phyloP scores from a whole-genome alignment of 1,140 invertebrate species.

The Hyles vespertilio region DNA sequence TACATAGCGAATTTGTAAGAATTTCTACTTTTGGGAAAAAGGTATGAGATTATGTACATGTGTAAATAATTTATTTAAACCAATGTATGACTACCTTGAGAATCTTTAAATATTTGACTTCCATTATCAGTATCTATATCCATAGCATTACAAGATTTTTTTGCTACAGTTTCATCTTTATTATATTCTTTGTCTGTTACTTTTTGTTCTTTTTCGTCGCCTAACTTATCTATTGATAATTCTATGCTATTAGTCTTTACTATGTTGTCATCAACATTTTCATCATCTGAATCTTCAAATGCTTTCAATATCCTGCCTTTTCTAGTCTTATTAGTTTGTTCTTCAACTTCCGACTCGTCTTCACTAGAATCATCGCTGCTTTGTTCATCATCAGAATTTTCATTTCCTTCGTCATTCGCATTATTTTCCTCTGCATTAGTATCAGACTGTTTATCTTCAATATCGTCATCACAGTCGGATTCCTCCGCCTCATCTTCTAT shows the following conservation, averaged over 20 bases:
- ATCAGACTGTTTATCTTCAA: slow-evolving; percentile 17
- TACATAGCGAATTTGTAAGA: too few relatives aligned
- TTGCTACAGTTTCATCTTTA: neutral
- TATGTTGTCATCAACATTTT: slow-evolving; percentile 20
- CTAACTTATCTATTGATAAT: slow-evolving; percentile 2
- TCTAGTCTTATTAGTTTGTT: slow-evolving; percentile 36
- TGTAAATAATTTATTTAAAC: neutral
- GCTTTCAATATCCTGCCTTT: slow-evolving; percentile 56
- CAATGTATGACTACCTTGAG: slow-evolving; percentile 35
- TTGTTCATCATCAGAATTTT: slow-evolving; percentile 45
- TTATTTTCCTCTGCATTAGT: slow-evolving; percentile 33
- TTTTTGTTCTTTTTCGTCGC: slow-evolving; percentile 10
- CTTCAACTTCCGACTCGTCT: slow-evolving; percentile 40
- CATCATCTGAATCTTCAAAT: slow-evolving; percentile 66
- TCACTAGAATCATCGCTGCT: slow-evolving; percentile 28
- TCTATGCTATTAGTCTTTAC: neutral
- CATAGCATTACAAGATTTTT: too few relatives aligned
- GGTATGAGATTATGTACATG: too few relatives aligned
- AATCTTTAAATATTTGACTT: slow-evolving; percentile 27
- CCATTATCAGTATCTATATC: neutral
- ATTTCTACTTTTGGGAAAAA: too few relatives aligned
- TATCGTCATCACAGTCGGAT: slow-evolving; percentile 47
- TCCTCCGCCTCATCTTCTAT: slow-evolving; percentile 72
- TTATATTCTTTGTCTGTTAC: slow-evolving; percentile 12
- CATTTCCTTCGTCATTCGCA: slow-evolving; percentile 35